A percentile compares a stretch with the other conserved stretches of the same genome.
Evolutionary conservation across 2,113 vertebrate genomes (phyloP).

Genomic region (Benitochromis conjunctus): DNA sequence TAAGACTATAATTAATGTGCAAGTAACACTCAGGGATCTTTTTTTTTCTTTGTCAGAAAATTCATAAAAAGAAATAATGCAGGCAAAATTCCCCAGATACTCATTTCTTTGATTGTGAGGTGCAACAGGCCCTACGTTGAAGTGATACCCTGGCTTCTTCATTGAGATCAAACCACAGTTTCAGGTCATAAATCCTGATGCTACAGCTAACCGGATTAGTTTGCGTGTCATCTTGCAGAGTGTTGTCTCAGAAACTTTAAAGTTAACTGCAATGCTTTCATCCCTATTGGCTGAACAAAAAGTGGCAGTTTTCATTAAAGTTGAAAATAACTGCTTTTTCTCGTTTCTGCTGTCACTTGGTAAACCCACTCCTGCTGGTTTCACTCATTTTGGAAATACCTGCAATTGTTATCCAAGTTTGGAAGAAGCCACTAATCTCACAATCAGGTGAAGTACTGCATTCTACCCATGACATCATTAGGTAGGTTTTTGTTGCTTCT

Average conservation of each 20-base stretch:
- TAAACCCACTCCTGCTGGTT: not conserved
- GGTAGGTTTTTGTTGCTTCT: not conserved
- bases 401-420: not conserved
- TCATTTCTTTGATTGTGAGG: not conserved
- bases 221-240: not conserved
- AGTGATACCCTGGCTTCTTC: not conserved
- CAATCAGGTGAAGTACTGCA: not conserved
- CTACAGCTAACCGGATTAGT: not conserved
- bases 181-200: not conserved
- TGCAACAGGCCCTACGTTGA: not conserved
- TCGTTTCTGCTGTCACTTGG: rapidly evolving
- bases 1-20: not conserved
- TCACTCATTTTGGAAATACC: not conserved
- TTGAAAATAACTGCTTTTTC: not conserved
- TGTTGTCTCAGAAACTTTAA: not conserved
- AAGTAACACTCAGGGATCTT: not conserved
- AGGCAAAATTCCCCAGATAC: not conserved
- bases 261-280: not conserved
- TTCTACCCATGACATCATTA: not conserved
- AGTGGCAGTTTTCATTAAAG: not conserved
- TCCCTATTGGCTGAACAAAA: not conserved
- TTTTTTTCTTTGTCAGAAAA: not conserved
- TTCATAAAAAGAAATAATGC: not conserved
- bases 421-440: not conserved
- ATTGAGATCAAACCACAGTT: not conserved